Evolutionary conservation across 2,797 vertebrate species (phyloP), one percentile per base, ranked within the genome.

Genomic region (Columba guinea): DNA sequence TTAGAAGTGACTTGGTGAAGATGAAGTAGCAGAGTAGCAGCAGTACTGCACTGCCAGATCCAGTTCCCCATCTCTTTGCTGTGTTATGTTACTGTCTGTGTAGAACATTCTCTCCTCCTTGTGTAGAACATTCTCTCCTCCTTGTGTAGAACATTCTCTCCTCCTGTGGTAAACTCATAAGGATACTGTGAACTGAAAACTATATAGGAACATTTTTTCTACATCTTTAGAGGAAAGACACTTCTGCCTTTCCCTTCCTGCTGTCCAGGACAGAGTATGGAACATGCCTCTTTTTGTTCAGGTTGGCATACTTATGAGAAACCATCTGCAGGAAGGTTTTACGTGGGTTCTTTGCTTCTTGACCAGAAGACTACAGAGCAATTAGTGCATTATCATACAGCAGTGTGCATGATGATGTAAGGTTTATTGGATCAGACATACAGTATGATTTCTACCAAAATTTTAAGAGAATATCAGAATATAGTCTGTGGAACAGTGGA

Each of bases 361-460:
- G 34, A 37, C 13, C 9, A 53, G 81, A 37, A 34, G 32, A 32
- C 20, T 58, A 58, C 20, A 81, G 44, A 88, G 73, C 37, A n/a
- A 0, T 59, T 46, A 15, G 7, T 52, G 17, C 30, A 58, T 46
- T 41, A 18, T 52, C 11, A 2, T 41, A 23, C 14, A 20, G 62
- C 41, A 5, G 2, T 27, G 51, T 39, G 30, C 10, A 2, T 4
- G 58, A 13, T 71, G 67, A 24, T 0, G 0, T 24, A 28, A 65
- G 13, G 7, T 52, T 35, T 81, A 0, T 17, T 32, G 55, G 30
- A 15, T 51, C 13, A 6, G 56, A 18, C 15, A 3, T 7, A 11
- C 9, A 28, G n/a, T 46, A 5, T 37, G 11, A 53, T 59, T 92
- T 65, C 24, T 62, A 21, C 27, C 35, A 9, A 10, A 62, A 26